Conservation (phyloP, 1,140 invertebrate species). For the Tetranychus cinnabarinus region DNA sequence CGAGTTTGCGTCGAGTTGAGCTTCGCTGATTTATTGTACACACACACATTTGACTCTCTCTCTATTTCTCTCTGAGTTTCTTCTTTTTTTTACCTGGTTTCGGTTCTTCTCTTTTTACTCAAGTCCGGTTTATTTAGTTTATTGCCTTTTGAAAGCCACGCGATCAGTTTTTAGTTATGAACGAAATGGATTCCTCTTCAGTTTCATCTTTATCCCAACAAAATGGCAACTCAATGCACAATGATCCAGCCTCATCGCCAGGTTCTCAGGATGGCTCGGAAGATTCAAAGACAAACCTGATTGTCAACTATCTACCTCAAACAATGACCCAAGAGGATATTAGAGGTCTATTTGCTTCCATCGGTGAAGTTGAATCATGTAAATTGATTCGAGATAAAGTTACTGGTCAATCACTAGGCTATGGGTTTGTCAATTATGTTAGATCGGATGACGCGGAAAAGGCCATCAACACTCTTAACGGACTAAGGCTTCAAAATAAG, state of each 20-base stretch:
- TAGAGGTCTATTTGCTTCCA: constrained; percentile 81
- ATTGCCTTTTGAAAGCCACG: too few species aligned
- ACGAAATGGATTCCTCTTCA: constrained; percentile 40
- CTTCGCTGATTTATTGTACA: too few species aligned
- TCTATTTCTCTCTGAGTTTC: too few species aligned
- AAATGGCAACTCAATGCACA: constrained; percentile 8
- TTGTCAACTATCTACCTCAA: constrained; percentile 98
- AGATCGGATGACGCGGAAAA: constrained; percentile 88
- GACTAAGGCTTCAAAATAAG: constrained; percentile 90
- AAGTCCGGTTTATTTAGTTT: too few species aligned
- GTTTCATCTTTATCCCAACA: constrained; percentile 24
- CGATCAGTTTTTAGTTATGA: constrained; percentile 18
- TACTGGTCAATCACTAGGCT: constrained; percentile 92
- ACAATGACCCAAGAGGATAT: constrained; percentile 99
- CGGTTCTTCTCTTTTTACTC: too few species aligned
- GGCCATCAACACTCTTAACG: constrained; percentile 89
- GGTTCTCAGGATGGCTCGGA: constrained; percentile 23
- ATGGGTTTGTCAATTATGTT: constrained; percentile 97
- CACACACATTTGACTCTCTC: too few species aligned
- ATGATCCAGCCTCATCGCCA: not conserved
- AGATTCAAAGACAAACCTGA: constrained; percentile 91
- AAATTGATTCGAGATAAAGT: constrained; percentile 96
- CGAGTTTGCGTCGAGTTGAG: too few species aligned
- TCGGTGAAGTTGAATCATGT: constrained; percentile 96
- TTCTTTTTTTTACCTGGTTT: too few species aligned